These are phyloP conservation scores for Copidosoma aretas DNA, from an alignment of 2,888 invertebrate species.

Conservation along the genomic window DNA sequence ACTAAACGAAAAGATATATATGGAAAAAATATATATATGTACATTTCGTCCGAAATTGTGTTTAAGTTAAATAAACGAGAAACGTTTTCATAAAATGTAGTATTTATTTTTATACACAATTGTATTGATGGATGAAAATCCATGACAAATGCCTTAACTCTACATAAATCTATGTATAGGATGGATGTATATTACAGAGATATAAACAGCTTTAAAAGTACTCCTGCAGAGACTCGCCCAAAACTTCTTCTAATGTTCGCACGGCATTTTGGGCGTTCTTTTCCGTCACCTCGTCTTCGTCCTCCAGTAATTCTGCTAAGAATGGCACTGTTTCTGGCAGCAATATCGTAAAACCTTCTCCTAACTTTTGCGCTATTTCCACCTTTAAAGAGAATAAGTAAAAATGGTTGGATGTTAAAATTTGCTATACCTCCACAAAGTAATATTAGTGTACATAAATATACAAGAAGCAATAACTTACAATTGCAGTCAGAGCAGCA, in stretches of 20 bases:
- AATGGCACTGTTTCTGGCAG: constrained; percentile 94
- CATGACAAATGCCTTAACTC: background rate
- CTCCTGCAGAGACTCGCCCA: constrained; percentile 90
- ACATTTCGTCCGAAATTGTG: constrained; percentile 55
- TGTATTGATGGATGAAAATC: background rate
- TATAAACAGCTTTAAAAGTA: constrained; percentile 70
- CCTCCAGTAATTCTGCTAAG: constrained; percentile 91
- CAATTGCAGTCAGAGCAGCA: constrained; percentile 53
- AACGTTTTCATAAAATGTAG: constrained; percentile 50
- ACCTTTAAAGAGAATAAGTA: constrained; percentile 58
- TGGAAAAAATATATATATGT: constrained; percentile 47
- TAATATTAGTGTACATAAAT: background rate
- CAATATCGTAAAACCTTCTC: constrained; percentile 86
- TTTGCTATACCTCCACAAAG: background rate
- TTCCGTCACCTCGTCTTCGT: constrained; percentile 84
- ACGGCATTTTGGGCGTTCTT: constrained; percentile 80
- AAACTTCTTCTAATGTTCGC: constrained; percentile 81
- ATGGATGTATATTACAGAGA: constrained; percentile 1
- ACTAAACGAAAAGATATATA: constrained; percentile 29
- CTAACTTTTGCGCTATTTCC: constrained; percentile 82
- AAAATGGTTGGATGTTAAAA: background rate
- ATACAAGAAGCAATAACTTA: constrained; percentile 43
- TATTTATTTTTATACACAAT: constrained; percentile 2
- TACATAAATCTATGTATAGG: constrained; percentile 29
- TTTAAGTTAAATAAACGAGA: constrained; percentile 54